Evolutionary conservation across 2,888 invertebrate species (phyloP), one percentile per base, ranked within the genome.

Genomic region (Clepsis dumicolana): DNA sequence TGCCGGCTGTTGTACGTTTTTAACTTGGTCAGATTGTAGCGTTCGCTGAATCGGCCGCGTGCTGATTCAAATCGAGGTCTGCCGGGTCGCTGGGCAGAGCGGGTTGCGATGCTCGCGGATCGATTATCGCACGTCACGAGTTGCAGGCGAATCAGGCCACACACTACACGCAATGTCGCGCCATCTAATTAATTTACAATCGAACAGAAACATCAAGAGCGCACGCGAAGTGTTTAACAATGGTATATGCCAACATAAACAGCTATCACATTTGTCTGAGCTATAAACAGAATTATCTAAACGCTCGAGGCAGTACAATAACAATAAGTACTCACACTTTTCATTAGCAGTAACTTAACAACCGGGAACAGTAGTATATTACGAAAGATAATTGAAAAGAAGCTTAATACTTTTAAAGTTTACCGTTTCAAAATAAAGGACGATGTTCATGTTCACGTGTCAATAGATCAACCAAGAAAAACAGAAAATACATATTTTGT

Each of bases 41-140:
- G 81, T 86, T 86, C 82, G 79, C 75, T 82, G 86, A 83, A 85
- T 84, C 82, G 80, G 83, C 83, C 83, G 82, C 86, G 88, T 86
- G 81, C 88, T 86, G 89, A 90, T 90, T 90, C 83, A 85, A 86
- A 90, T 90, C 87, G 89, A 88, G 88, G 89, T 85, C 82, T 88
- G 78, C 80, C 83, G 82, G 86, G 86, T 87, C 86, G 87, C 76
- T 79, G 78, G 79, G 79, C 80, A 81, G 78, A 79, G 79, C 80
- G 75, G 79, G 83, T 80, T 82, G 80, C 79, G 81, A 83, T 81
- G 79, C 82, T 83, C 77, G 80, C 77, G 81, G 80, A 84, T 87
- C 85, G 84, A 89, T 86, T 83, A 85, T 77, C 78, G 79, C 75
- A 72, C 80, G 77, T 82, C 82, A 85, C 83, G 84, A 86, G 83